These are phyloP conservation scores for Apostichopus leukothele DNA, from an alignment of 53 echinoderm and acorn worm species.

Conservation along the genomic window DNA sequence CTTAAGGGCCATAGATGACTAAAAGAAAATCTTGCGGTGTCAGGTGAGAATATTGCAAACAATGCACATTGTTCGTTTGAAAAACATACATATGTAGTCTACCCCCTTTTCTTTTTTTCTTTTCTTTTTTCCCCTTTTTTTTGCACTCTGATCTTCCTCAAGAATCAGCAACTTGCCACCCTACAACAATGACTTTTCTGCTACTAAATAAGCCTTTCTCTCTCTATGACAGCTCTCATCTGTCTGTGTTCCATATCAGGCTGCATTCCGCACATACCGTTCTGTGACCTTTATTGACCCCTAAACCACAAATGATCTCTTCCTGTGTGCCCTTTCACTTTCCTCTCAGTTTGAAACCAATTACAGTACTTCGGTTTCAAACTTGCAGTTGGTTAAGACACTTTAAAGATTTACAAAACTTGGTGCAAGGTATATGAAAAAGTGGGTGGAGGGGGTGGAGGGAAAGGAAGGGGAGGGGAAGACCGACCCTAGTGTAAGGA, in stretches of 20 bases:
- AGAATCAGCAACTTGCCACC: neutral
- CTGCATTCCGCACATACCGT: neutral
- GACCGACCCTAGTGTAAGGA: neutral
- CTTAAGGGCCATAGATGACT: no score
- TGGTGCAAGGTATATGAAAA: neutral
- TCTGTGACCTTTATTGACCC: neutral
- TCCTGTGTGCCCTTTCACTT: neutral
- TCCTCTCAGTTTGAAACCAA: neutral
- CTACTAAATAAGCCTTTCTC: neutral
- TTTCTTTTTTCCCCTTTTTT: neutral
- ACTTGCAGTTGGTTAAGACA: neutral
- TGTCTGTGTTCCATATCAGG: neutral
- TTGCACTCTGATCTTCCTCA: neutral
- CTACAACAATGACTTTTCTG: neutral
- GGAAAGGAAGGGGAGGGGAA: neutral
- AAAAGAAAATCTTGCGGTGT: no score
- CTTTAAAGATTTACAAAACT: neutral
- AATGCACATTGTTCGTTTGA: neutral
- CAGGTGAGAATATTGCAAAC: neutral
- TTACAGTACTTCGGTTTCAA: neutral
- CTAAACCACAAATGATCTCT: neutral
- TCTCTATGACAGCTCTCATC: neutral
- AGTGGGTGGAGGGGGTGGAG: neutral
- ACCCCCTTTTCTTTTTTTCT: neutral
- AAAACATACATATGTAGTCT: neutral